Percentiles rank a stretch among this genome's conserved stretches.
Conservation (phyloP, 2,797 vertebrate species). For the Malurus leucopterus region DNA sequence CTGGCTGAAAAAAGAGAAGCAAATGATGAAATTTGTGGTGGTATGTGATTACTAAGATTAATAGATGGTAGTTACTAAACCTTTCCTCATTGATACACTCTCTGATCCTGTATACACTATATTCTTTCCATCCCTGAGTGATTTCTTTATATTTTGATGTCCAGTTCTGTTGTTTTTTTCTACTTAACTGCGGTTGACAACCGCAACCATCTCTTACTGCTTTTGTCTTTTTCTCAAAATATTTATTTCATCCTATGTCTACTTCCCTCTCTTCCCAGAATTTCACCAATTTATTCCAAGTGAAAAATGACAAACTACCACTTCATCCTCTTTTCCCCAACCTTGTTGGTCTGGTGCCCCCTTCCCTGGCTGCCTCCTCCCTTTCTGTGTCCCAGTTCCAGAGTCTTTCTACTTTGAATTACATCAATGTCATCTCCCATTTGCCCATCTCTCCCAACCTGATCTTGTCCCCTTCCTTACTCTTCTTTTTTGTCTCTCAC, state of each 20-base stretch:
- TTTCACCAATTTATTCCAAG: background rate
- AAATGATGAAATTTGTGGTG: background rate
- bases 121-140: background rate
- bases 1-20: background rate
- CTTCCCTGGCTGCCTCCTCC: background rate
- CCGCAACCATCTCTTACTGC: background rate
- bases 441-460: background rate
- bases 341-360: rapidly evolving
- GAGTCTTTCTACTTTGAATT: background rate
- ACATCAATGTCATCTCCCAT: rapidly evolving
- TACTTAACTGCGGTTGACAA: background rate
- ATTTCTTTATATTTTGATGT: background rate
- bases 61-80: background rate
- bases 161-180: background rate
- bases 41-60: background rate
- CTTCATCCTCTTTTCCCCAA: background rate
- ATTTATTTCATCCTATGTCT: background rate
- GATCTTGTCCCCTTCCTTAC: background rate
- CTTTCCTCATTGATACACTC: background rate
- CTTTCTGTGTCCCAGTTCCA: background rate
- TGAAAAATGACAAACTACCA: background rate
- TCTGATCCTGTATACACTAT: background rate
- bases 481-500: background rate
- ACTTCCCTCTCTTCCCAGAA: background rate
- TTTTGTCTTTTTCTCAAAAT: background rate